Evolutionary conservation across 1,140 invertebrate species (phyloP), one percentile per base, ranked within the genome.

Genomic region (Danaus plexippus): DNA sequence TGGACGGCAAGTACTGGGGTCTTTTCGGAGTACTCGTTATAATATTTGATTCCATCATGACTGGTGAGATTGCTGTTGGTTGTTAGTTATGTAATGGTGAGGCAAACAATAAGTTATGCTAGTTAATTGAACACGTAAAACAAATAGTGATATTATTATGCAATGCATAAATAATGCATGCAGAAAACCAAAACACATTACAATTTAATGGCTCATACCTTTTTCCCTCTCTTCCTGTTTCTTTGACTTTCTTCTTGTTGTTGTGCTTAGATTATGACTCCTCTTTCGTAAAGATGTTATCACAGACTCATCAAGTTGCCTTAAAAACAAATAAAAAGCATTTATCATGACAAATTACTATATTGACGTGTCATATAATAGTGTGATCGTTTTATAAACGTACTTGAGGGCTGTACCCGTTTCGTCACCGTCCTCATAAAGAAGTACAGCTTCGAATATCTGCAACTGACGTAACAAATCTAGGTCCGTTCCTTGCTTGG

Each of bases 401-500:
- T 59, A 87, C 74, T 91, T 89, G 43, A 94, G 89, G 32, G 90
- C 91, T 52, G 88, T 92, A 43, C 88, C 91, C 54, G 90, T 90
- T 52, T 90, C 93, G 75, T 95, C 93, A 11, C 92, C 94, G 87
- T 97, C 95, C 87, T 97, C 96, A 79, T 94, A 94, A 73, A 95
- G 92, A 13, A 99, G 82, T 40, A 98, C 96, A 54, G 96, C 94
- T 89, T 98, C 97, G 81, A 98, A 98, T 54, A 98, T 94, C 75
- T 98, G 96, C 80, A 98, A 93, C 85, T 99, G 97, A 71, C 96
- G 92, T 44, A 98, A 88, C 7, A 98, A 89, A 88, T 98, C 97
- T 51, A 97, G 88, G 87, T 98, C 97, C 1, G 96, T 96, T 32
- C 96, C 96, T 60, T 95, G 95, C 81, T 95, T 96, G 1, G 94